A percentile compares a stretch with the other conserved stretches of the same genome.
Conservation (phyloP, 2,888 invertebrate genomes). For the Chrysolina oricalcia region DNA sequence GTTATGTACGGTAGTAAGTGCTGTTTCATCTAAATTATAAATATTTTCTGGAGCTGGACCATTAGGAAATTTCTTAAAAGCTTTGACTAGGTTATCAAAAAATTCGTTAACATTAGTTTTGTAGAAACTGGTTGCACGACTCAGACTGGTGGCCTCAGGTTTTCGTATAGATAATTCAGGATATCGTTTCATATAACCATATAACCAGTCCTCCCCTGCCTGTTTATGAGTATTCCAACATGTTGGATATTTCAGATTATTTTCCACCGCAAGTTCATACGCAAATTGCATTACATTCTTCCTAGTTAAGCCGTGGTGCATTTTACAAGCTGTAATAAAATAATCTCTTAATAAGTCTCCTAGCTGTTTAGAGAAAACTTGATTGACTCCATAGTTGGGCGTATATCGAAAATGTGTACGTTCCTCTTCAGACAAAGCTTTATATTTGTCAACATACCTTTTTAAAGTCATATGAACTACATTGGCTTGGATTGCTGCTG, state of each 20-base stretch:
- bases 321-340: conserved; percentile 29
- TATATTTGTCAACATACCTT: conserved; percentile 17
- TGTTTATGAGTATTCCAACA: conserved; percentile 24
- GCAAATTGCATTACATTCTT: conserved; percentile 10
- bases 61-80: conserved; percentile 27
- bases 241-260: conserved; percentile 12
- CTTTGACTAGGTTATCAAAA: conserved; percentile 25
- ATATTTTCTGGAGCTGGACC: conserved; percentile 31
- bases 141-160: conserved; percentile 30
- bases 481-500: conserved; percentile 27
- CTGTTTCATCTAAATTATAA: conserved; percentile 37
- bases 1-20: conserved; percentile 34
- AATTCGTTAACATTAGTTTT: conserved; percentile 32
- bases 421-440: conserved; percentile 22
- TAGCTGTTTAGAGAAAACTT: conserved; percentile 28
- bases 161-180: conserved; percentile 27
- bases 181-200: conserved; percentile 30
- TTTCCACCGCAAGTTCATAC: conserved; percentile 10
- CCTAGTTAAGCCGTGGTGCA: conserved; percentile 26
- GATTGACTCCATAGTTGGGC: conserved; percentile 28
- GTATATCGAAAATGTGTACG: conserved; percentile 24
- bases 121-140: conserved; percentile 27
- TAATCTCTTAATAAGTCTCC: conserved; percentile 28
- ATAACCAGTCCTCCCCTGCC: conserved; percentile 25
- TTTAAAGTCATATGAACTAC: conserved; percentile 26